These are phyloP conservation scores for Euplexia lucipara DNA, from an alignment of 2,888 invertebrate genomes.

Conservation along the genomic window DNA sequence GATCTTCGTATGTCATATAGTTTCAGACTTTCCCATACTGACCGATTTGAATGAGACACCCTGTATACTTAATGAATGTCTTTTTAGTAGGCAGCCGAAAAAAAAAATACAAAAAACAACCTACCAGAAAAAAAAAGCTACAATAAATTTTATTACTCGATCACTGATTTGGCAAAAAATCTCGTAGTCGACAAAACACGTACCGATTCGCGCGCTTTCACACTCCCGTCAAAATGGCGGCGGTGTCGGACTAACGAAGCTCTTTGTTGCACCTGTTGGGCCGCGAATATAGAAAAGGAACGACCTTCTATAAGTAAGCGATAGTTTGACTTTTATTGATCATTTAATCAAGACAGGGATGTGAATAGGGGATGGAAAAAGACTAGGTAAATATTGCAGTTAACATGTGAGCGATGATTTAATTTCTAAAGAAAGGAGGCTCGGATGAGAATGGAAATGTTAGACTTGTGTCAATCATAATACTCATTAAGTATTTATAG, in stretches of 20 bases:
- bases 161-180: conserved; percentile 49
- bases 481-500: no score
- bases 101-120: neutral
- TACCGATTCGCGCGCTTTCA: conserved; percentile 62
- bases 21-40: no score
- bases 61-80: neutral
- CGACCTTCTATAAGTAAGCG: conserved; percentile 54
- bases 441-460: no score
- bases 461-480: no score
- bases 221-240: conserved; percentile 70
- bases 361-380: conserved; percentile 6
- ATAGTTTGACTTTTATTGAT: conserved; percentile 53
- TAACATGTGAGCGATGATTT: neutral
- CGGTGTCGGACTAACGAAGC: conserved; percentile 82
- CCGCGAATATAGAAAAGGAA: conserved; percentile 62
- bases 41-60: no score
- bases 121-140: neutral
- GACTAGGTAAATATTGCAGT: neutral
- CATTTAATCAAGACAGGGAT: conserved; percentile 46
- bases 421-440: no score
- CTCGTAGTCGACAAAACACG: conserved; percentile 63
- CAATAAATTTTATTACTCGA: conserved; percentile 40
- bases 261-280: conserved; percentile 83
- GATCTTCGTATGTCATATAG: no score
- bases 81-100: neutral